These are phyloP conservation scores for Drosophila rellima DNA, from an alignment of 2,888 invertebrate species.

Conservation along the genomic window DNA sequence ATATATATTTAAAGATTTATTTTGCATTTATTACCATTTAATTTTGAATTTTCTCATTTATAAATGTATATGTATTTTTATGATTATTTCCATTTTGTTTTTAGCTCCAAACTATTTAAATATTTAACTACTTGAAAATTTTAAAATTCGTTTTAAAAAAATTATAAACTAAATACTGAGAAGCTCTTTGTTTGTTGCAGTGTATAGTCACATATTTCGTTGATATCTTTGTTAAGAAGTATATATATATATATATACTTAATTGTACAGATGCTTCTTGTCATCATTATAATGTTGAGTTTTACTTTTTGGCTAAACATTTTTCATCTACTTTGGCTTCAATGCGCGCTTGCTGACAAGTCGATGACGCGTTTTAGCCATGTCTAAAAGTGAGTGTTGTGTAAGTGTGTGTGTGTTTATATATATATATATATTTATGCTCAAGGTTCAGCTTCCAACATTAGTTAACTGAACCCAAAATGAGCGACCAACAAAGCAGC, in stretches of 20 bases:
- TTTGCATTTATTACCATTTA: no score
- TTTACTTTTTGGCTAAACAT: constrained; percentile 33
- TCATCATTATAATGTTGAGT: constrained; percentile 22
- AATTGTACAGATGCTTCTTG: constrained; percentile 14
- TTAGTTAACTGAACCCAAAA: constrained; percentile 74
- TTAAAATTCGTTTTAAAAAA: no score
- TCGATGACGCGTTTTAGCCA: constrained; percentile 51
- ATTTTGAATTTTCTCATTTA: no score
- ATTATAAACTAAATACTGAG: no score
- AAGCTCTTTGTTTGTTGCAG: background rate
- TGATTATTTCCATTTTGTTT: no score
- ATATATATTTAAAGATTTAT: no score
- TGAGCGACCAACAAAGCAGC: constrained; percentile 74
- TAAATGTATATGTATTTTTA: no score
- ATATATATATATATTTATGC: constrained; percentile 36
- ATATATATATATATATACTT: constrained; percentile 3
- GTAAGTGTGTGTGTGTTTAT: constrained; percentile 13
- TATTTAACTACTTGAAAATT: no score
- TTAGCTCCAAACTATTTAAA: no score
- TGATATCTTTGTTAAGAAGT: background rate
- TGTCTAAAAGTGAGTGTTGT: constrained; percentile 24
- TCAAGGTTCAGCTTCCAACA: constrained; percentile 71
- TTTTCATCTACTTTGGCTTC: constrained; percentile 53
- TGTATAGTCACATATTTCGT: background rate
- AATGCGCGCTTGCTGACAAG: constrained; percentile 53